Evolutionary conservation across 1,140 invertebrate genomes (phyloP).

Genomic region (Pemphigus obesinymphae): DNA sequence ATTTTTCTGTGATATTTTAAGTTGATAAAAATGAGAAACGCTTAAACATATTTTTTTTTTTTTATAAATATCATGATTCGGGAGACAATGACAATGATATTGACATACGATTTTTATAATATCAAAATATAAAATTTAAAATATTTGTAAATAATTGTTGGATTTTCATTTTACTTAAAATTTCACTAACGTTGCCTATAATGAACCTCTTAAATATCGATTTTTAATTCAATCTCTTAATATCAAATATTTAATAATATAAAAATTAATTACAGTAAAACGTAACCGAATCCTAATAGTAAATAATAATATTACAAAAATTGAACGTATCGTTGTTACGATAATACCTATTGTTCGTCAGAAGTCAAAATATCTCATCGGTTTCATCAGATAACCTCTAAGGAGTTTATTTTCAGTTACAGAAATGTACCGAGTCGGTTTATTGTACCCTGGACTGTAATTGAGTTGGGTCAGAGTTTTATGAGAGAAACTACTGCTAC

Average conservation of each 20-base stretch:
- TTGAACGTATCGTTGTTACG: background rate
- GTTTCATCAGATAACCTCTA: background rate
- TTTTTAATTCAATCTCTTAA: no score
- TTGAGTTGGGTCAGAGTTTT: slow-evolving; percentile 26
- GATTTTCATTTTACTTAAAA: no score
- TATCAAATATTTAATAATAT: background rate
- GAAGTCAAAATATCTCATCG: background rate
- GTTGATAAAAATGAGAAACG: no score
- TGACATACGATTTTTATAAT: no score
- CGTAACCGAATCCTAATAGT: background rate
- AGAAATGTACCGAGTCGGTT: background rate
- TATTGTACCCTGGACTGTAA: slow-evolving; percentile 12
- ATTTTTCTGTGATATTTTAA: no score
- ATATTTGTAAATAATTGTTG: no score
- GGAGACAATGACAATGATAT: no score
- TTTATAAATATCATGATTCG: no score
- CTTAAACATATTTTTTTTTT: no score
- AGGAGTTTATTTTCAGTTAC: slow-evolving; percentile 6
- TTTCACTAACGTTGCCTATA: no score
- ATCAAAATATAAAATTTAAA: no score
- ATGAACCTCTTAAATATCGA: no score
- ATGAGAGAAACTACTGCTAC: slow-evolving; percentile 11
- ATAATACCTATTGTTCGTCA: background rate
- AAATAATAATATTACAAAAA: background rate
- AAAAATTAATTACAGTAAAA: background rate